Evolutionary conservation across 2,113 vertebrate species (phyloP).

Genomic region (Austrofundulus limnaeus): DNA sequence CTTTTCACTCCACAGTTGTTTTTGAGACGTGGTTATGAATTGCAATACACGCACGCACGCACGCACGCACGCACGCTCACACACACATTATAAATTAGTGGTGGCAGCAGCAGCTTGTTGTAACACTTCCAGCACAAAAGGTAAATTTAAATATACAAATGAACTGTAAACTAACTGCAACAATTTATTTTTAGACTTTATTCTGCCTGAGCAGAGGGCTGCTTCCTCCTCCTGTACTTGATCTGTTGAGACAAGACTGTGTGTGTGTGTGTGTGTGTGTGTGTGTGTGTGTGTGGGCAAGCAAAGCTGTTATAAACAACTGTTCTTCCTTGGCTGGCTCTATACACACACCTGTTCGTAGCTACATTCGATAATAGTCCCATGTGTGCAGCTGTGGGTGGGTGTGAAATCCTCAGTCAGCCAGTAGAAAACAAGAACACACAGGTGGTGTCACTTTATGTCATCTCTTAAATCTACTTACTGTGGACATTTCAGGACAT

Average conservation of each 20-base stretch:
- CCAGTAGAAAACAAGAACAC: conserved; percentile 1
- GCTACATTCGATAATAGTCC: conserved; percentile 4
- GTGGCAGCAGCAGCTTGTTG: too few species aligned
- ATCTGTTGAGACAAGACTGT: not conserved
- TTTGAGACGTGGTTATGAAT: too few species aligned
- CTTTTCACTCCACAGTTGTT: too few species aligned
- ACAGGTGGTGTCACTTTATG: not conserved
- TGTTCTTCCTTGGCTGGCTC: conserved; percentile 31
- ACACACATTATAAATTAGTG: too few species aligned
- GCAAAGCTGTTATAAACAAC: conserved; percentile 31
- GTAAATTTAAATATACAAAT: too few species aligned
- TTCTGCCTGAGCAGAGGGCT: not conserved
- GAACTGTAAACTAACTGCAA: too few species aligned
- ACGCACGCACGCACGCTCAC: too few species aligned
- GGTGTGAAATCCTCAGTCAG: not conserved
- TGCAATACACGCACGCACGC: too few species aligned
- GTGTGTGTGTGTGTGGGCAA: conserved; percentile 11
- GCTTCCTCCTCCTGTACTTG: not conserved
- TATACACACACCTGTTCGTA: conserved; percentile 34
- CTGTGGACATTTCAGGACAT: too few species aligned
- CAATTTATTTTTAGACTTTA: too few species aligned
- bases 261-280: conserved; percentile 8
- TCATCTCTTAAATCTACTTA: not conserved
- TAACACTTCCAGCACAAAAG: too few species aligned
- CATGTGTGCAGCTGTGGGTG: conserved; percentile 15